These are phyloP conservation scores for Buteo buteo DNA, from an alignment of 2,113 vertebrate species.

Conservation along the genomic window DNA sequence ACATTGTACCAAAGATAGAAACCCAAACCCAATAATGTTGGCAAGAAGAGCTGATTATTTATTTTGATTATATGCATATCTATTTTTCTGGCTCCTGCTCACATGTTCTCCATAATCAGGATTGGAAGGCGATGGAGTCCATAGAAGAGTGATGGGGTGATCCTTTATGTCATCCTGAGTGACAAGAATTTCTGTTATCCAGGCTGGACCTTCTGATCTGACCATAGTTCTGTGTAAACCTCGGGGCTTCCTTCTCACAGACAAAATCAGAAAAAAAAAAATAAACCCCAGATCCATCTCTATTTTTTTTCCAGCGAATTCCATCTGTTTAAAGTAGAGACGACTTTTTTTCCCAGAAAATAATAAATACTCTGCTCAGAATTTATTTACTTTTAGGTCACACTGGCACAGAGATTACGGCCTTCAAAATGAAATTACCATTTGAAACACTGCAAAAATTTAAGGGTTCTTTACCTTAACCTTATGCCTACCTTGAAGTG, in stretches of 20 bases:
- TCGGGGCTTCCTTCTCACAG: conserved; percentile 5
- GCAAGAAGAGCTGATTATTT: background rate
- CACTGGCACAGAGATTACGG: background rate
- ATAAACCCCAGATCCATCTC: background rate
- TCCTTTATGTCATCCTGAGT: background rate
- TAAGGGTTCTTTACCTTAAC: conserved; percentile 24
- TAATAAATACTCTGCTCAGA: conserved; percentile 40
- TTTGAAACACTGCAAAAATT: conserved; percentile 7
- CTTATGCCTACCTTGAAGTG: background rate
- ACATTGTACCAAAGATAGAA: background rate
- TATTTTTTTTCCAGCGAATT: conserved; percentile 23
- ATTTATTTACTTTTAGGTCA: conserved; percentile 49
- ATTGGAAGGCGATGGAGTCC: background rate
- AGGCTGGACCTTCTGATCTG: conserved; percentile 53
- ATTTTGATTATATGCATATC: background rate
- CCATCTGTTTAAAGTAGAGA: background rate
- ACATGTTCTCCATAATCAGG: background rate
- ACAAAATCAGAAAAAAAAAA: conserved; percentile 19
- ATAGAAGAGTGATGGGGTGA: background rate
- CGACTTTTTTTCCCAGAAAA: background rate
- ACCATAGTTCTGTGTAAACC: conserved; percentile 34
- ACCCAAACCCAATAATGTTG: background rate
- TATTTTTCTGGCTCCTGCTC: background rate
- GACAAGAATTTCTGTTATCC: conserved; percentile 32
- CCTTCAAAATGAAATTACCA: conserved; percentile 42